Evolutionary conservation across 1,140 invertebrate genomes (phyloP), one percentile per base, ranked within the genome.

Genomic region (Calephelis nemesis): DNA sequence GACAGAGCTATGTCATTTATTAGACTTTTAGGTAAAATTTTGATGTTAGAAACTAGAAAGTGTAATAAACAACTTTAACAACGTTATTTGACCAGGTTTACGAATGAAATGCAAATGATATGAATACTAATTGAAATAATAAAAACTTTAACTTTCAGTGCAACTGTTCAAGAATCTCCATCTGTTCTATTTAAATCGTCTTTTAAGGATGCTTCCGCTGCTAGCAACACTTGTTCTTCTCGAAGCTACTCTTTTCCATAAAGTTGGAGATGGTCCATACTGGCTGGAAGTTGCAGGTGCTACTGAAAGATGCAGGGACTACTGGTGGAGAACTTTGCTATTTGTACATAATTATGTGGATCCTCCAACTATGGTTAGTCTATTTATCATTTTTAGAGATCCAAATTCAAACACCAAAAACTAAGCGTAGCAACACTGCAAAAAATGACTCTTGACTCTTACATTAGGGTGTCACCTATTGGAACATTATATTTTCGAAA

Each of bases 191-290:
- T 77, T 94, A 49, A 93, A 93, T 77, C 87, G 93, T 40, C 91
- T 93, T 8, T 81, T 93, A 15, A 92, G 94, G 13, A 85, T 95
- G 71, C 94, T 94, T 0, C 94, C 95, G 0, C 82, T 94, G 5
- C 88, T 95, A 47, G 93, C 93, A 39, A 85, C 93, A 0, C 83
- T 93, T 0, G 77, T 94, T 7, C 83, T 94, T 12, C 85, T 94
- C 4, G 92, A 93, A 70, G 90, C 93, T 12, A 92, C 93, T 2
- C 73, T 94, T 4, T 87, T 93, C 15, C 88, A 92, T 63, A 93
- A 93, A 68, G 73, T 94, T 7, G 92, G 93, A 2, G 90, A 92
- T 49, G 95, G 95, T 5, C 95, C 95, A 7, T 82, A 91, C 63
- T 95, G 94, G 94, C n/a, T 52, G 6, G 78, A 75, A n/a, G 74